Base-by-base conservation (phyloP, 2,113 vertebrate species). In the Loxodonta africana region DNA sequence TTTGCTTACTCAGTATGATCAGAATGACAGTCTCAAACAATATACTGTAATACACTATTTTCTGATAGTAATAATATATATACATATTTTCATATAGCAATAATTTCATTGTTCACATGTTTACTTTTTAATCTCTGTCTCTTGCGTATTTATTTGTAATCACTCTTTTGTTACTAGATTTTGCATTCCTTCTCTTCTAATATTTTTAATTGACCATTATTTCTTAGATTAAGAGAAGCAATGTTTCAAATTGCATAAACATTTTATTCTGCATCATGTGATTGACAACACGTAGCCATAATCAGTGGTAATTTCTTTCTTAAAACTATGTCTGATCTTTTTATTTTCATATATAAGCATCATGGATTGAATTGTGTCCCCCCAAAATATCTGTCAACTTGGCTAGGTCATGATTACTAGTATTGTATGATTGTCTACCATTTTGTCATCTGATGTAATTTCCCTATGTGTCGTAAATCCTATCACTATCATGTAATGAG, bases 51-150 rank as follows among this genome's bases (percentile, higher is more conserved):
- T 62, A 23, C 81, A 92, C 18, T 65, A 63, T 85, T 80, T 92
- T 85, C 51, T 82, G 28, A 46, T 67, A 37, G 48, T 69, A 81
- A 90, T 83, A 37, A 28, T 15, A 93, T 51, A 91, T 15, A 83
- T 67, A 65, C 8, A 4, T 11, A n/a, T 26, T 63, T 91, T 63
- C 51, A 28, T 62, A 81, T n/a, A 65, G 48, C 78, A 94, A 86
- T 94, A 73, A 96, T 51, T 83, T 74, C 78, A 80, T 48, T 65
- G 8, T 78, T 97, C 53, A 65, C 37, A 76, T 67, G 2, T 65
- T 53, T 95, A 65, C 65, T 85, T 94, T 77, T 93, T 26, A 83
- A 80, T 88, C 3, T 48, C 12, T 91, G 41, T n/a, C 44, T 67
- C 25, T 11, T 67, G 69, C 17, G 60, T 25, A 63, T 69, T 60